phyloP scores from a whole-genome alignment of 2,113 vertebrate species.

The Bujurquina vittata region DNA sequence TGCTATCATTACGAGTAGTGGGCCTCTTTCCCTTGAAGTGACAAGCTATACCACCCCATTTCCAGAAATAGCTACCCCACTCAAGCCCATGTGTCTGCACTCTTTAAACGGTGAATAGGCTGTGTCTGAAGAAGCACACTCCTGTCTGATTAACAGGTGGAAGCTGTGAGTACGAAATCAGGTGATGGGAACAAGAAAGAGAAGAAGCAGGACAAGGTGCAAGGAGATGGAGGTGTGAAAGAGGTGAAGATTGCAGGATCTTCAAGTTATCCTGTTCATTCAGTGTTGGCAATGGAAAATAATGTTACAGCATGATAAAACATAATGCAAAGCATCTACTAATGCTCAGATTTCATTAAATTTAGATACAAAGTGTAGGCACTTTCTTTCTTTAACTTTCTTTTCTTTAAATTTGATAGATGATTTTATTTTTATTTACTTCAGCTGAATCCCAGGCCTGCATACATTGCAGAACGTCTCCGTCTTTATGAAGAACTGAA shows the following conservation, averaged over 20 bases:
- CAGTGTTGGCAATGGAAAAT: no score
- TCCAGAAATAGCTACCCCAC: constrained; percentile 52
- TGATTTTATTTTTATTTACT: background rate
- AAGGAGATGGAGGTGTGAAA: constrained; percentile 16
- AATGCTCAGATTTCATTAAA: background rate
- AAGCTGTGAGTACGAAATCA: constrained; percentile 16
- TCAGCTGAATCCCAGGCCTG: constrained; percentile 87
- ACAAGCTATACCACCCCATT: background rate
- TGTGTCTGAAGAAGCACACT: background rate
- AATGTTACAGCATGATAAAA: no score
- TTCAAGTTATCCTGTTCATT: background rate
- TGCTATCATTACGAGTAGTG: background rate
- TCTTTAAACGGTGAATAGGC: background rate
- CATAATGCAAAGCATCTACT: no score
- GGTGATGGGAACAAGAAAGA: constrained; percentile 69
- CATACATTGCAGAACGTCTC: constrained; percentile 86
- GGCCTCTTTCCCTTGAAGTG: constrained; percentile 9
- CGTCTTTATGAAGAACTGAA: constrained; percentile 91
- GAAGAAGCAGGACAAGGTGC: constrained; percentile 65
- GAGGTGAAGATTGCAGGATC: constrained; percentile 73
- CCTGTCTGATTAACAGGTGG: constrained; percentile 35
- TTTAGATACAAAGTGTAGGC: background rate
- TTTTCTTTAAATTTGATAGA: background rate
- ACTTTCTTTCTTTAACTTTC: background rate
- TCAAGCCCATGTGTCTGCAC: background rate